Percentiles rank a stretch among this genome's conserved stretches.
These are phyloP conservation scores for Hyles lineata DNA, from an alignment of 2,888 invertebrate genomes.

Conservation along the genomic window DNA sequence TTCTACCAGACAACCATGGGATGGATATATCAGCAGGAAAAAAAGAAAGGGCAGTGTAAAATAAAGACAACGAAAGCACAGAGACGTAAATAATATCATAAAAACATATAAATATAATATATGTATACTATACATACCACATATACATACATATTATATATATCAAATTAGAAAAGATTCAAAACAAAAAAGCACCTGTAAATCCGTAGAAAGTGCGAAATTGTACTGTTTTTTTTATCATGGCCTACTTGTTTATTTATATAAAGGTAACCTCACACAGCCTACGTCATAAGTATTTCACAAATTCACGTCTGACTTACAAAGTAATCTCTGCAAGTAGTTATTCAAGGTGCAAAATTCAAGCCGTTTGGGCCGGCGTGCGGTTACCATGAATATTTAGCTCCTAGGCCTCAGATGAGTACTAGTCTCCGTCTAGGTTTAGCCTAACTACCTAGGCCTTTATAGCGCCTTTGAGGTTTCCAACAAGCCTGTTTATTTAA, in stretches of 20 bases:
- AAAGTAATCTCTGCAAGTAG: not conserved
- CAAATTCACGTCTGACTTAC: not conserved
- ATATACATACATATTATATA: no score
- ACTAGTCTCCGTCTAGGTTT: not conserved
- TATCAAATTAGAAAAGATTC: no score
- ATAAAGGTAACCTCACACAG: no score
- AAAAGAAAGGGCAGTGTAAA: no score
- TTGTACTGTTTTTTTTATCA: not conserved
- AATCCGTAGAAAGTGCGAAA: not conserved
- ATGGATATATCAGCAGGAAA: no score
- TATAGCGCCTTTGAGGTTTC: not conserved
- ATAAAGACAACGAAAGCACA: no score
- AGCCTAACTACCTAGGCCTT: conserved; percentile 1
- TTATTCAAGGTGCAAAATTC: conserved; percentile 17
- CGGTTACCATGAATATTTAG: conserved; percentile 27
- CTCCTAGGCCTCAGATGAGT: not conserved
- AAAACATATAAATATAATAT: no score
- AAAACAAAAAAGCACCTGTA: no score
- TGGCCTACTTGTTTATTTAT: not conserved
- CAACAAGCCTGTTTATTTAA: not conserved
- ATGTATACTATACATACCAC: no score
- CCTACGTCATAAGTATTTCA: not conserved
- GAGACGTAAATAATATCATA: no score
- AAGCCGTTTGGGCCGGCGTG: not conserved
- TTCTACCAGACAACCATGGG: no score